phyloP scores from a whole-genome alignment of 2,888 invertebrate species.

The Thalpophila matura region DNA sequence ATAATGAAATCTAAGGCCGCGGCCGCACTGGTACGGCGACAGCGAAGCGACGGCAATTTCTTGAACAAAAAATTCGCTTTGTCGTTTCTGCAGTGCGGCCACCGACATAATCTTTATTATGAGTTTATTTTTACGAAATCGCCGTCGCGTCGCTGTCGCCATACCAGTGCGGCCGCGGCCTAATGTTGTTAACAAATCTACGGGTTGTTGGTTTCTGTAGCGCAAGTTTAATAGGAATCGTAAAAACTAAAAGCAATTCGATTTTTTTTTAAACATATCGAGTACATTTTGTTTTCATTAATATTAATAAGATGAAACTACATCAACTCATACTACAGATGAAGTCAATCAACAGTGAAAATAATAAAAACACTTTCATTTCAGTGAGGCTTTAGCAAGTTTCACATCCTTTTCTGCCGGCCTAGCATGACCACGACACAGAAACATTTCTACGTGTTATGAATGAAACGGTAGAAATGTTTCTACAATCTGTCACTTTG shows the following conservation, averaged over 20 bases:
- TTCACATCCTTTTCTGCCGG: constrained; percentile 6
- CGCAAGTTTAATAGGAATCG: constrained; percentile 13
- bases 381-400: background rate
- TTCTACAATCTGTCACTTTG: too few relatives aligned
- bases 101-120: too few relatives aligned
- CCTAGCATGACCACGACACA: too few relatives aligned
- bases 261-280: constrained; percentile 34
- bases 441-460: too few relatives aligned
- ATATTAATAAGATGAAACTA: constrained; percentile 26
- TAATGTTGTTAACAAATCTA: constrained; percentile 34
- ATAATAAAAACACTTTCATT: constrained; percentile 14
- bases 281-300: constrained; percentile 32
- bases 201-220: constrained; percentile 12
- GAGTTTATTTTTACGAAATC: too few relatives aligned
- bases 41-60: too few relatives aligned
- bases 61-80: too few relatives aligned
- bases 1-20: constrained; percentile 38
- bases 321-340: constrained; percentile 30
- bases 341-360: constrained; percentile 24
- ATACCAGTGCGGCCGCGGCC: too few relatives aligned
- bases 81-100: too few relatives aligned
- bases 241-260: constrained; percentile 24
- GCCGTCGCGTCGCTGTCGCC: too few relatives aligned
- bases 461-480: too few relatives aligned
- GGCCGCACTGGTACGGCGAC: too few relatives aligned